Base-by-base conservation (phyloP, 2,888 invertebrate genomes). In the Norana najaformis region DNA sequence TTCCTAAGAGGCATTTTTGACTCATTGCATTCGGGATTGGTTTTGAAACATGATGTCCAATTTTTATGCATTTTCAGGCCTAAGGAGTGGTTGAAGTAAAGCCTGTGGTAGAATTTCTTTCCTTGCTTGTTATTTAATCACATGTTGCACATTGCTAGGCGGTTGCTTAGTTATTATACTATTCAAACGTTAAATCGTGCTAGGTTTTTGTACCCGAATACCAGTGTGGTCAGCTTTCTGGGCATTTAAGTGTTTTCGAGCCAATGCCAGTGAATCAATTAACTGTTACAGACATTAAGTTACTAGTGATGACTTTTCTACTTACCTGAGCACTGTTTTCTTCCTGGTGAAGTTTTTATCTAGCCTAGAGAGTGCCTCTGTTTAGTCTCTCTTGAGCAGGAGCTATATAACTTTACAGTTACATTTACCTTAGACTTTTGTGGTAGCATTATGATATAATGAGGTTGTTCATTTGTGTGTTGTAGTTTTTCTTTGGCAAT, bases 401-500 rank as follows among this genome's bases (percentile, higher is more conserved):
- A n/a, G 69, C 69, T 69, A 53, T 30, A 53, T 4, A 30, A 30
- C 6, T n/a, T 69, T 69, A 69, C 69, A 69, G 13, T 69, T 69
- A 69, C 8, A 69, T n/a, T 69, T 69, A 39, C 30, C 23, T 88
- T 41, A 23, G 8, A 20, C n/a, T 35, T 20, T n/a, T 30, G 23
- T 35, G 37, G 14, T 88, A 11, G 20, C 8, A 39, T 41, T 88
- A 18, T 88, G 41, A n/a, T 35, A 39, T 41, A 30, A 39, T 41
- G 41, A 34, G 2, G 8, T 91, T 91, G 89, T 92, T 92, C n/a
- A n/a, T n/a, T n/a, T 92, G 93, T 34, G 35, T 85, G 36, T 96
- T 96, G 89, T 95, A 98, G 97, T 99, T 98, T 98, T 98, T 99
- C 95, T 95, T 97, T 93, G 98, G 98, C 90, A 98, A 98, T 95